Conservation (phyloP, 2,888 invertebrate species). For the Elgonia sp. region DNA sequence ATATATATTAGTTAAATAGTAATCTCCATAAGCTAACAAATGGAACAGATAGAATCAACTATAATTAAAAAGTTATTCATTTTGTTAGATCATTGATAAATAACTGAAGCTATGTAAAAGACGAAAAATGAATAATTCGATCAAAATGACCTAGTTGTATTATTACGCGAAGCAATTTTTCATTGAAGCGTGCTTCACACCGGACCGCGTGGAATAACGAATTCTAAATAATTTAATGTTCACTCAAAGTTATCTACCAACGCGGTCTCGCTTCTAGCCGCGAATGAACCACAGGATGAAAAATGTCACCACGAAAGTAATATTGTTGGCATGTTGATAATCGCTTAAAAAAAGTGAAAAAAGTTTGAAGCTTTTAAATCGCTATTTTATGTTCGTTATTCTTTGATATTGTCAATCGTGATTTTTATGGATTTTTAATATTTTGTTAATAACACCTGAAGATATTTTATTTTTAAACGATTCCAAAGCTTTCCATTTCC, state of each 20-base stretch:
- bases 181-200: constrained; percentile 26
- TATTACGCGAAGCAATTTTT: constrained; percentile 46
- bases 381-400: constrained; percentile 40
- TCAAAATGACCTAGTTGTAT: neutral
- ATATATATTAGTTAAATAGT: neutral
- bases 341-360: constrained; percentile 39
- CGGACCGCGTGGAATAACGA: constrained; percentile 46
- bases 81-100: too few species aligned
- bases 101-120: too few species aligned
- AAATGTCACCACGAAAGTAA: constrained; percentile 66
- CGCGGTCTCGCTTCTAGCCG: constrained; percentile 49
- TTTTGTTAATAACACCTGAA: constrained; percentile 9
- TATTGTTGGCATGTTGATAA: constrained; percentile 54
- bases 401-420: constrained; percentile 1
- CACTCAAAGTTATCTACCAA: constrained; percentile 53
- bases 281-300: constrained; percentile 63
- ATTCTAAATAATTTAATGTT: constrained; percentile 64
- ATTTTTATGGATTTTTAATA: constrained; percentile 9
- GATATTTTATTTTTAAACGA: neutral
- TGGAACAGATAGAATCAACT: too few species aligned
- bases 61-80: too few species aligned
- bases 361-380: constrained; percentile 24
- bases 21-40: neutral
- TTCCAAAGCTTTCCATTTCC: neutral
- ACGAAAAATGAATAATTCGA: constrained; percentile 10